Conservation (phyloP, 2,113 vertebrate species). For the Nycticorax nycticorax region DNA sequence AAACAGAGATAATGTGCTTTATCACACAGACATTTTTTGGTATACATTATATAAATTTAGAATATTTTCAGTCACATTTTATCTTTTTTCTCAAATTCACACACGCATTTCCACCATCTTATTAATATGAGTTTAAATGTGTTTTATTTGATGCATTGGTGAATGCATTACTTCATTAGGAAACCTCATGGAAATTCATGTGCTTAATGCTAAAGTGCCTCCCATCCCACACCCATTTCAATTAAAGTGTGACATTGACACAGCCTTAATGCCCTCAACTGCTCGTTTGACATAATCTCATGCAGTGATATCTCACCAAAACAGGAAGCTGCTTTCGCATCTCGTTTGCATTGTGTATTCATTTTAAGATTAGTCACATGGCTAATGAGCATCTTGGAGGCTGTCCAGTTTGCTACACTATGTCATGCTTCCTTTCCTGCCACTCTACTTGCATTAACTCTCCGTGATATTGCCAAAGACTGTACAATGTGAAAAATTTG, state of each 20-base stretch:
- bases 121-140: conserved; percentile 37
- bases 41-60: accelerated
- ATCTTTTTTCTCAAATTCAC: not conserved
- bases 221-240: conserved; percentile 62
- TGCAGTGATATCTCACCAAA: conserved; percentile 69
- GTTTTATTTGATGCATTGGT: conserved; percentile 37
- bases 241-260: conserved; percentile 71
- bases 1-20: not conserved
- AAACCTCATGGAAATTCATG: conserved; percentile 74
- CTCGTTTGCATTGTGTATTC: conserved; percentile 70
- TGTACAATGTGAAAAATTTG: conserved; percentile 54
- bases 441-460: conserved; percentile 51
- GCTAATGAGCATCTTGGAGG: conserved; percentile 67
- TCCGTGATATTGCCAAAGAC: conserved; percentile 48
- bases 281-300: conserved; percentile 59
- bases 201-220: conserved; percentile 66
- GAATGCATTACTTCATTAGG: conserved; percentile 28
- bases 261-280: conserved; percentile 32
- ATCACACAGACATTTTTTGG: not conserved
- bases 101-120: not conserved
- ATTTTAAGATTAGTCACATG: conserved; percentile 73
- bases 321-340: conserved; percentile 64
- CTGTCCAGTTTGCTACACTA: conserved; percentile 55
- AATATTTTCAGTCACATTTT: not conserved
- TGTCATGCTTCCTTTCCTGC: conserved; percentile 33